Conservation (phyloP, 2,797 vertebrate species). For the Erethizon dorsatum region DNA sequence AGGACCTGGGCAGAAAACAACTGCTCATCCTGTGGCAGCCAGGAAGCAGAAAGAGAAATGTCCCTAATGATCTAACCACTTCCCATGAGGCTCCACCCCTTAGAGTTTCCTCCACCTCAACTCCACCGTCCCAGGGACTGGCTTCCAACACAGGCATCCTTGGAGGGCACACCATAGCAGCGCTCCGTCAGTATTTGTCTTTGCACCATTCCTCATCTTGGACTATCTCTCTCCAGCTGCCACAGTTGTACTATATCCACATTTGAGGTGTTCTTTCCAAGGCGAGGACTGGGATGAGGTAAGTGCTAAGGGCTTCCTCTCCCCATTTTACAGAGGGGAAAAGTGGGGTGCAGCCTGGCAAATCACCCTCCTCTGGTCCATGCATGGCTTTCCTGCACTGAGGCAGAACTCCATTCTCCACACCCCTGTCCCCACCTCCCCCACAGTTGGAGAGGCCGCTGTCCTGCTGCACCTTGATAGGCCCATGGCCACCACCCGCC, state of each 20-base stretch:
- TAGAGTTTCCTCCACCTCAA: neutral
- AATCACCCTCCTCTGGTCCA: neutral
- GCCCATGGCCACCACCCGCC: neutral
- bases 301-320: neutral
- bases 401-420: neutral
- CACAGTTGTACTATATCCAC: neutral
- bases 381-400: neutral
- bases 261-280: neutral
- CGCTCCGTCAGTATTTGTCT: neutral
- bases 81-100: neutral
- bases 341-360: neutral
- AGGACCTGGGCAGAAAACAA: neutral
- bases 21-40: neutral
- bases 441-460: neutral
- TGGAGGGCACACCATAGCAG: neutral
- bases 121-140: neutral
- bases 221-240: fast-evolving
- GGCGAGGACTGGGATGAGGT: no score
- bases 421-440: neutral
- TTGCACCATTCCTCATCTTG: fast-evolving
- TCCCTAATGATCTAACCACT: neutral
- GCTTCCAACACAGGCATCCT: neutral
- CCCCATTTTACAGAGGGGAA: neutral
- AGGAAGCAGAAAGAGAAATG: neutral
- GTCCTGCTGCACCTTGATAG: neutral